A percentile compares a stretch with the other conserved stretches of the same genome.
phyloP scores from a whole-genome alignment of 1,140 invertebrate species.

The Reticulitermes speratus region DNA sequence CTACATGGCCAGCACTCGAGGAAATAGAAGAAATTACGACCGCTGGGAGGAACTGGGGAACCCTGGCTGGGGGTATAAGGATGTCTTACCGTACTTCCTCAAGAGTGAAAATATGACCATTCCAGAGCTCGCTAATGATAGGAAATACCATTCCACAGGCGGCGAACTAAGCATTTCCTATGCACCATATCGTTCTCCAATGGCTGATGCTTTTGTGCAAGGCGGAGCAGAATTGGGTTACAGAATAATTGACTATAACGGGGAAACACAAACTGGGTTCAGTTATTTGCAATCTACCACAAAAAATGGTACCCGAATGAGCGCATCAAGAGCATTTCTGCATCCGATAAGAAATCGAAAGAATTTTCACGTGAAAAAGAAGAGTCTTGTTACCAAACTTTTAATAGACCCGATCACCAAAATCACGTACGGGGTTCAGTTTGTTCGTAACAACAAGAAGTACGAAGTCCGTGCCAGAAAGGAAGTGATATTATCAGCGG shows the following conservation, averaged over 20 bases:
- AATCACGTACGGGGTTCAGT: slow-evolving; percentile 53
- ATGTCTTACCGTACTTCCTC: slow-evolving; percentile 55
- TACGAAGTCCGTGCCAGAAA: slow-evolving; percentile 42
- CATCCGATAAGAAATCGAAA: slow-evolving; percentile 47
- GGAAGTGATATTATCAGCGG: slow-evolving; percentile 82
- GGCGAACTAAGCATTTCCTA: slow-evolving; percentile 44
- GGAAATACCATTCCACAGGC: slow-evolving; percentile 40
- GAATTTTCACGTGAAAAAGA: slow-evolving; percentile 52
- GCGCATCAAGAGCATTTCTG: slow-evolving; percentile 52
- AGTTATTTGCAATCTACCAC: slow-evolving; percentile 49
- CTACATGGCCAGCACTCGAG: slow-evolving; percentile 62
- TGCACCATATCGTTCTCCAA: slow-evolving; percentile 38
- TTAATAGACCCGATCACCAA: slow-evolving; percentile 53
- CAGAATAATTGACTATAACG: slow-evolving; percentile 46
- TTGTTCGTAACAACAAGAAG: slow-evolving; percentile 44
- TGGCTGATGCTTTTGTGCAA: slow-evolving; percentile 47
- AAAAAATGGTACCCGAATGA: slow-evolving; percentile 51
- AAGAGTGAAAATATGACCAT: slow-evolving; percentile 42
- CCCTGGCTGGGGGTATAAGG: slow-evolving; percentile 58
- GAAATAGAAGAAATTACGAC: slow-evolving; percentile 61
- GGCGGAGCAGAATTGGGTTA: slow-evolving; percentile 50
- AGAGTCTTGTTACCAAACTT: slow-evolving; percentile 47
- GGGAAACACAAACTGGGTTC: slow-evolving; percentile 41
- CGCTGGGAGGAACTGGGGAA: slow-evolving; percentile 61
- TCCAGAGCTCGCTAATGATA: slow-evolving; percentile 37